Evolutionary conservation across 64 coral and sea anemone species (phyloP), one percentile per base, ranked within the genome.

Genomic region (Trachythela sp.): DNA sequence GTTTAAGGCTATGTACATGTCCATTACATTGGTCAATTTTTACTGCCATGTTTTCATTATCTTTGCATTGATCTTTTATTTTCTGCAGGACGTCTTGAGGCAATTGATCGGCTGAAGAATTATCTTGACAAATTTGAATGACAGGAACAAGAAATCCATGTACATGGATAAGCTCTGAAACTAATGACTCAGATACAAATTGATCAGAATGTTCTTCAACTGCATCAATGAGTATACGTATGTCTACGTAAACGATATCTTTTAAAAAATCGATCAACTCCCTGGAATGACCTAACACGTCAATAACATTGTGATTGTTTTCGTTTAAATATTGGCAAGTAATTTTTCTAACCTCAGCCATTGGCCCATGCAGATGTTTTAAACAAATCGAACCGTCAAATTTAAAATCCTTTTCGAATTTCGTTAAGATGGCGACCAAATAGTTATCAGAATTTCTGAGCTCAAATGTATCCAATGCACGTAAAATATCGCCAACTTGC

Each of bases 201-300:
- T 94, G 93, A 51, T 97, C 95, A 15, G 95, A 97, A 89, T 94
- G 91, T 87, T 97, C 95, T 84, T 97, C 95, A 9, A 97, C 95
- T 68, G 90, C 92, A 60, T 97, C 95, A 51, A 97, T 93, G 8
- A 97, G 77, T 48, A 91, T 40, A 24, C 88, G 77, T 24, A 94
- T 94, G 83, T 97, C 92, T 34, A 94, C 95, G 17, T 90, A 36
- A 14, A 90, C 88, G 24, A 92, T 97, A 70, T 92, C 92, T 40
- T 88, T 60, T 8, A 97, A 41, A 30, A 97, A 88, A 13, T 88
- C 70, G 39, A 92, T 40, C 38, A 97, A 42, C 38, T 94, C 93
- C 30, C 54, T 49, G 0, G 95, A 91, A 18, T 88, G 36, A 34
- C 83, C 67, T 20, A 97, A 48, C n/a, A 87, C 52, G 13, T 22